Evolutionary conservation across 2,797 vertebrate genomes (phyloP).

Genomic region (Adrianichthys oophorus): DNA sequence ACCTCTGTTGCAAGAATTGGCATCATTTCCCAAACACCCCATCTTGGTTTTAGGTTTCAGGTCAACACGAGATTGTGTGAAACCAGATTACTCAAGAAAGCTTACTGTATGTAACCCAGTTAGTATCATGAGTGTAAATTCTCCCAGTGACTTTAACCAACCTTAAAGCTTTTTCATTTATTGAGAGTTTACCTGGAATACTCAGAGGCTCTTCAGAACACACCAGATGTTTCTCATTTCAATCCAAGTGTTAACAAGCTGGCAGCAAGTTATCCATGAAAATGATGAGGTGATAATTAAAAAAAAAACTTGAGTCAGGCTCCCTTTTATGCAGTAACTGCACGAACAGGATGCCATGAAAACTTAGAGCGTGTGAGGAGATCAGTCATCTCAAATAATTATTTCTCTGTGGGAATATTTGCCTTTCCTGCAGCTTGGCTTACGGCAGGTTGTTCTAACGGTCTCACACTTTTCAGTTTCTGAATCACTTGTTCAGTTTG

Average conservation of each 20-base stretch:
- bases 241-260: not conserved
- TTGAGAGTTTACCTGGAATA: too few species aligned
- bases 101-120: too few species aligned
- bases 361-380: not conserved
- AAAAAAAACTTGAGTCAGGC: not conserved
- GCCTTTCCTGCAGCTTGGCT: not conserved
- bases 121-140: too few species aligned
- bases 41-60: too few species aligned
- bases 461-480: not conserved
- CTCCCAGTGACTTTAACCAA: too few species aligned
- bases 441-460: not conserved
- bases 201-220: not conserved
- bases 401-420: not conserved
- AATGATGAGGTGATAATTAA: conserved; percentile 2
- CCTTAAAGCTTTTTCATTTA: too few species aligned
- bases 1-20: too few species aligned
- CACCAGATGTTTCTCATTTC: conserved; percentile 2
- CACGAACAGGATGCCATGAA: not conserved
- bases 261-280: not conserved
- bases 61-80: too few species aligned
- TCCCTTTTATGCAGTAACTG: not conserved
- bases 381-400: not conserved
- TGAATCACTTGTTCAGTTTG: not conserved
- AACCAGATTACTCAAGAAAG: too few species aligned
- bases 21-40: too few species aligned